These are phyloP conservation scores for Rhopalosiphum maidis DNA, from an alignment of 1,140 invertebrate genomes.

Conservation along the genomic window DNA sequence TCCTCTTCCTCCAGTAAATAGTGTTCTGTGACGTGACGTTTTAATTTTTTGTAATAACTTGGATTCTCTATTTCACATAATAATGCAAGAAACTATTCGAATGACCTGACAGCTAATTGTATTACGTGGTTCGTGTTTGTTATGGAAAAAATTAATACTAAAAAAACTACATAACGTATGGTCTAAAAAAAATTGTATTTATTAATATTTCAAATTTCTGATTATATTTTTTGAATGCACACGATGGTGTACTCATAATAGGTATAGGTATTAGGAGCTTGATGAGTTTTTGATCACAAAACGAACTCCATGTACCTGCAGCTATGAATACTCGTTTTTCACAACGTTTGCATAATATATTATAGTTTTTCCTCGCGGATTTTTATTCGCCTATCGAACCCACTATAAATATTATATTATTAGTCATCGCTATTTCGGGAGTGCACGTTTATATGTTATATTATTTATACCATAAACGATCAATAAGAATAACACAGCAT, in stretches of 20 bases:
- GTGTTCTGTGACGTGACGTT: no score
- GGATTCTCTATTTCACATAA: no score
- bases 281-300: background rate
- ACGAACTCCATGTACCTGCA: background rate
- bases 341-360: background rate
- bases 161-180: background rate
- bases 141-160: background rate
- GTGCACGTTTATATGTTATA: background rate
- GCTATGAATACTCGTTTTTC: background rate
- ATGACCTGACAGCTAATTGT: background rate
- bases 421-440: background rate
- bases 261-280: background rate
- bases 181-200: background rate
- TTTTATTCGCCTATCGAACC: background rate
- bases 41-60: no score
- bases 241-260: background rate
- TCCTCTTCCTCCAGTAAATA: background rate
- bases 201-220: background rate
- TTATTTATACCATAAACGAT: slow-evolving; percentile 8
- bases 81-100: background rate
- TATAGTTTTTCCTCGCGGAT: background rate
- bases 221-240: background rate
- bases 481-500: background rate
- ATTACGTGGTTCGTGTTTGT: background rate
- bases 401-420: background rate